Percentiles rank a stretch among this genome's conserved stretches.
Conservation (phyloP, 1,140 invertebrate genomes). For the Cydia splendana region DNA sequence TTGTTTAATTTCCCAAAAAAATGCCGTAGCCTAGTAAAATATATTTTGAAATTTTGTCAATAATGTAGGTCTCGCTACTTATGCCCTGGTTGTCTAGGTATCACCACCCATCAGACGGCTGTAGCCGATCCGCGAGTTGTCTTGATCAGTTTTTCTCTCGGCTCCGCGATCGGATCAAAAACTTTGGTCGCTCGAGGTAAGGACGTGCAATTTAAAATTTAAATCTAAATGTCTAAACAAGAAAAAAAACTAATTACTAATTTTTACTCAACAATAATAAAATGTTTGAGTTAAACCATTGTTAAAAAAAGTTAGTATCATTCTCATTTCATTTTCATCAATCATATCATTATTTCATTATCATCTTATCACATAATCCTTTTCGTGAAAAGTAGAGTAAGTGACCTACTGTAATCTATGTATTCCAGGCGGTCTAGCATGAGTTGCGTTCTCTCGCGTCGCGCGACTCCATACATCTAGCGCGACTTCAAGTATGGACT, state of each 20-base stretch:
- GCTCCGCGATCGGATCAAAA: slow-evolving; percentile 67
- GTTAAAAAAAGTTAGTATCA: background rate
- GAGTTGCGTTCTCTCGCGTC: no score
- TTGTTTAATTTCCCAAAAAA: background rate
- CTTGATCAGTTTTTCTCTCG: slow-evolving; percentile 71
- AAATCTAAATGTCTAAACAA: background rate
- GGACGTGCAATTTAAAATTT: slow-evolving; percentile 48
- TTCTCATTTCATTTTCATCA: background rate
- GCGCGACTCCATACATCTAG: no score
- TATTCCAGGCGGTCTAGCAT: no score
- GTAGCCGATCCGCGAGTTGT: slow-evolving; percentile 69
- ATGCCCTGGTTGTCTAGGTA: slow-evolving; percentile 72
- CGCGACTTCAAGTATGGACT: no score
- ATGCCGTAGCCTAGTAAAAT: background rate
- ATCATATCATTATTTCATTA: background rate
- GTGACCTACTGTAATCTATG: no score
- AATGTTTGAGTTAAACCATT: background rate
- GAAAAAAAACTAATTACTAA: background rate
- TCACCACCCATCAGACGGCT: slow-evolving; percentile 69
- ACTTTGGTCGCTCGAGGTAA: slow-evolving; percentile 75
- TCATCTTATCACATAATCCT: background rate
- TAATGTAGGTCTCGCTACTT: slow-evolving; percentile 46
- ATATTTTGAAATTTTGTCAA: background rate
- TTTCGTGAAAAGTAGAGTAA: no score
- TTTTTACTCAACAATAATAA: background rate